phyloP scores from a whole-genome alignment of 2,888 invertebrate species.

The Clistopyga incitator region DNA sequence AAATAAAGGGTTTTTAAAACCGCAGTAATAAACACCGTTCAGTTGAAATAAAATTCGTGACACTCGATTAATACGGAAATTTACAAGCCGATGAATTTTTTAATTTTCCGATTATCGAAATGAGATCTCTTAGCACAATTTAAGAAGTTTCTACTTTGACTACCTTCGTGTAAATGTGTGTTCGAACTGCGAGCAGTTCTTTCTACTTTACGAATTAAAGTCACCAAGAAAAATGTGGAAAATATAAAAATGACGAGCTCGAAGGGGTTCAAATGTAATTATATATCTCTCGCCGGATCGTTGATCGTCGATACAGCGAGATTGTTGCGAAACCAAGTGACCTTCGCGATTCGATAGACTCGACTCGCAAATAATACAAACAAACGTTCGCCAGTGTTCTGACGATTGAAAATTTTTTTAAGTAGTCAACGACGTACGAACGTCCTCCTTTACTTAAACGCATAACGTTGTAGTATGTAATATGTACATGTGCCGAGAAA shows the following conservation, averaged over 20 bases:
- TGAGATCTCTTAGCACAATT: neutral
- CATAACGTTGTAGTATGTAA: conserved; percentile 52
- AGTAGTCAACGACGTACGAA: conserved; percentile 42
- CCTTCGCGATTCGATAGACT: conserved; percentile 55
- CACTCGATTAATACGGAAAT: too few relatives aligned
- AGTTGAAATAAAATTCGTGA: neutral
- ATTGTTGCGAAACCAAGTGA: conserved; percentile 61
- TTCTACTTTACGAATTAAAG: conserved; percentile 14
- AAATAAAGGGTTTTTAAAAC: too few relatives aligned
- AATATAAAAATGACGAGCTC: neutral
- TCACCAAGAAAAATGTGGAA: neutral
- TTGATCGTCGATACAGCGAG: conserved; percentile 28
- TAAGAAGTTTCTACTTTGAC: neutral
- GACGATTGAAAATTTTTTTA: conserved; percentile 38
- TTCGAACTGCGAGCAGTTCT: conserved; percentile 42
- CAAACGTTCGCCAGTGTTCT: conserved; percentile 6
- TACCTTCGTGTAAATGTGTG: neutral
- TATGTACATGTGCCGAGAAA: conserved; percentile 50
- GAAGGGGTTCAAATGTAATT: conserved; percentile 9
- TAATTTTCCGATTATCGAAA: neutral
- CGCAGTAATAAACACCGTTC: neutral
- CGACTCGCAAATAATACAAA: conserved; percentile 35
- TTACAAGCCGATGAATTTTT: neutral
- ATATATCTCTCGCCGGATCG: conserved; percentile 25
- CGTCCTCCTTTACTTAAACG: conserved; percentile 60